phyloP scores from a whole-genome alignment of 2,888 invertebrate species.

The Ophion ellenae region DNA sequence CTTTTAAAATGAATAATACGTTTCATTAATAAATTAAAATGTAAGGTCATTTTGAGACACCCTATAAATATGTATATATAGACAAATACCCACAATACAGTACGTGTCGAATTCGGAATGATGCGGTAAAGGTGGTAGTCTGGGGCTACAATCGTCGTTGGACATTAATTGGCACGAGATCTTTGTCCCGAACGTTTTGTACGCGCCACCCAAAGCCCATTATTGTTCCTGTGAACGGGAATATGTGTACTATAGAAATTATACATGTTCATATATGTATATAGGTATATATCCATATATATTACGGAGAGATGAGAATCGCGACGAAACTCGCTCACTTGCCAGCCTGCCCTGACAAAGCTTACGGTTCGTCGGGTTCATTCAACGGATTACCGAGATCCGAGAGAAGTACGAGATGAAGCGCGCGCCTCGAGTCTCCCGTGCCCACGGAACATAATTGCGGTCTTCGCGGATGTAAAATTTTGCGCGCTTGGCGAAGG shows the following conservation, averaged over 20 bases:
- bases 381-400: conserved; percentile 81
- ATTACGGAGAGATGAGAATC: conserved; percentile 2
- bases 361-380: conserved; percentile 81
- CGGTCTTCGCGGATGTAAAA: conserved; percentile 33
- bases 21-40: no score
- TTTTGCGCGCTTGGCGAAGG: neutral
- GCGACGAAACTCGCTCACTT: conserved; percentile 31
- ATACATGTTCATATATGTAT: conserved; percentile 19
- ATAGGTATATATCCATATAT: conserved; percentile 20
- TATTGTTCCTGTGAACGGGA: conserved; percentile 75
- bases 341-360: conserved; percentile 66
- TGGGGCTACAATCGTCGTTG: conserved; percentile 76
- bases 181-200: conserved; percentile 79
- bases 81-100: conserved; percentile 5
- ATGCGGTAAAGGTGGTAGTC: conserved; percentile 64
- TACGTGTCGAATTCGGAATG: conserved; percentile 38
- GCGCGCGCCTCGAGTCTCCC: conserved; percentile 4
- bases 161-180: conserved; percentile 83
- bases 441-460: conserved; percentile 64
- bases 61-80: neutral
- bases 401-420: conserved; percentile 68
- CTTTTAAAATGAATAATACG: no score
- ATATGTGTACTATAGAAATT: conserved; percentile 57
- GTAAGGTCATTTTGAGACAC: no score
- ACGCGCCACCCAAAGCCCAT: conserved; percentile 73